Conservation (phyloP, 2,113 vertebrate genomes). For the Procavia capensis region DNA sequence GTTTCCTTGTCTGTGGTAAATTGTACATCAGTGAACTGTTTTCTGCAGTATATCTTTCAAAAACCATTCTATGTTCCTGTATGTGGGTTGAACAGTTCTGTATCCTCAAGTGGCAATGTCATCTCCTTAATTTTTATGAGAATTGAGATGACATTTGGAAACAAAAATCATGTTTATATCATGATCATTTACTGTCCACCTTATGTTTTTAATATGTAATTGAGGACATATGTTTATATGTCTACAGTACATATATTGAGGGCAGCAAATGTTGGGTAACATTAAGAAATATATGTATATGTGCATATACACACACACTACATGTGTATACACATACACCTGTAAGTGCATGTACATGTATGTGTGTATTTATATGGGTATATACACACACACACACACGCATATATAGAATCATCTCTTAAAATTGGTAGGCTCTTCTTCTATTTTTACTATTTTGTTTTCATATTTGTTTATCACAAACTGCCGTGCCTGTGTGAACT, state of each 20-base stretch:
- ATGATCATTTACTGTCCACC: neutral
- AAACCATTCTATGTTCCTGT: neutral
- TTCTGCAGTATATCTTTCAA: neutral
- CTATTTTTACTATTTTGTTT: neutral
- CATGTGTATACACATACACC: too few relatives aligned
- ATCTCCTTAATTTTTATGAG: neutral
- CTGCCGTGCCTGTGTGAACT: conserved; percentile 50
- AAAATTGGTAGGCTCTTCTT: neutral
- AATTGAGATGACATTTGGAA: neutral
- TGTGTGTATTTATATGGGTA: too few relatives aligned
- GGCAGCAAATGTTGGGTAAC: neutral
- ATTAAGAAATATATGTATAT: too few relatives aligned
- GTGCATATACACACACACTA: neutral
- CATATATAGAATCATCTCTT: neutral
- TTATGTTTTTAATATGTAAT: neutral
- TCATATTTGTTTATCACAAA: conserved; percentile 19
- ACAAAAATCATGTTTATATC: neutral
- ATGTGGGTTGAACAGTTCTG: neutral
- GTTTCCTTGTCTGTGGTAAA: neutral
- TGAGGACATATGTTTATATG: neutral
- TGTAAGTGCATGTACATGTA: too few relatives aligned
- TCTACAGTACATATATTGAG: neutral
- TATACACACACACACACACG: neutral
- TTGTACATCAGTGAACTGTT: neutral
- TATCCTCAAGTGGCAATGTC: neutral